These are phyloP conservation scores for Ictidomys tridecemlineatus DNA, from an alignment of 2,113 vertebrate species.

Conservation along the genomic window DNA sequence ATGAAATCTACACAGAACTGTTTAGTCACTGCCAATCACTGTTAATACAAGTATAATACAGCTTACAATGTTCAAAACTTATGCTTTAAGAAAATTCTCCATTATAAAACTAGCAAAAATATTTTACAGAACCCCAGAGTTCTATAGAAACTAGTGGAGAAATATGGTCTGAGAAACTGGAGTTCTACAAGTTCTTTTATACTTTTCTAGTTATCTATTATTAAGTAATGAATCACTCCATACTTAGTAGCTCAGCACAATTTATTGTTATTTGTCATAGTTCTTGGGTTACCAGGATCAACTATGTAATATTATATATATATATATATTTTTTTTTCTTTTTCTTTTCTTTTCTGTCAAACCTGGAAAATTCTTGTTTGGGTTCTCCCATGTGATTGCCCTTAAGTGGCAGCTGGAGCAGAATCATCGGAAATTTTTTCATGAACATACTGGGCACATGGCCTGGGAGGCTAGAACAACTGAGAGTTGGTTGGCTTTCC, in stretches of 20 bases:
- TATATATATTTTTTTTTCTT: too few relatives aligned
- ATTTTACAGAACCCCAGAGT: background rate
- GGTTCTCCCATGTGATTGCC: background rate
- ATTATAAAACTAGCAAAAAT: background rate
- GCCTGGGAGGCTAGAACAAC: background rate
- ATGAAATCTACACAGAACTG: background rate
- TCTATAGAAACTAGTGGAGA: background rate
- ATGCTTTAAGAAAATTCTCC: background rate
- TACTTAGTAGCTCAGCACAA: background rate
- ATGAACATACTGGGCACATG: background rate
- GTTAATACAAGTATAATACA: background rate
- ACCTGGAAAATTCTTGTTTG: background rate
- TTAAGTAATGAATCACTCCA: background rate
- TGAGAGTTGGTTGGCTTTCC: background rate
- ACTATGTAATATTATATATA: too few relatives aligned
- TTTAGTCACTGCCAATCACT: background rate
- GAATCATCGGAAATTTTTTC: background rate
- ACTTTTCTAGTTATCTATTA: background rate
- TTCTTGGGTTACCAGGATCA: background rate
- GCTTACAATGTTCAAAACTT: slow-evolving; percentile 20
- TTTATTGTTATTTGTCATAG: background rate
- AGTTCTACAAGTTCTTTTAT: background rate
- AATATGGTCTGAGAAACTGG: background rate
- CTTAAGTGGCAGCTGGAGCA: background rate
- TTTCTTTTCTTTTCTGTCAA: background rate